Base-by-base conservation (phyloP, 2,888 invertebrate genomes). In the Barypeithes pellucidus region DNA sequence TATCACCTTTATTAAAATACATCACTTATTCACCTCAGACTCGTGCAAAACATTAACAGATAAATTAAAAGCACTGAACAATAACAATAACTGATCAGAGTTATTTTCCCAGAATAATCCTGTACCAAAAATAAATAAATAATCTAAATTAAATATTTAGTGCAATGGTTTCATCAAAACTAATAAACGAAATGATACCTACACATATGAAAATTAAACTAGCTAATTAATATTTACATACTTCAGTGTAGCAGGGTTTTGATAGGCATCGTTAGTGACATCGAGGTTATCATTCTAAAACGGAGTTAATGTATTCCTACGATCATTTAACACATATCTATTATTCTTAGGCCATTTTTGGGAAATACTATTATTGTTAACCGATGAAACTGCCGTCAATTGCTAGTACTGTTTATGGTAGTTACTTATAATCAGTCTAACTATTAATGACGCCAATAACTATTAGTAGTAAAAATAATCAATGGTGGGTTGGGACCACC, bases 161-260 rank as follows among this genome's bases (percentile, higher is more conserved):
- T 16, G n/a, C 29, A 22, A 11, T 43, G 22, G 11, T 50, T 50
- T 18, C 18, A 14, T 47, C 61, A 52, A 24, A 69, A 52, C 47
- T 61, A 69, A 61, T 16, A 69, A 61, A 11, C 36, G 39, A 36
- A 67, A 59, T 59, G 43, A 7, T 60, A 67, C 57, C 43, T n/a
- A 29, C 7, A 29, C 14, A 18, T 11, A 57, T 57, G 1, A 67
- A 67, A 67, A 45, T 67, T 67, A 47, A 60, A 59, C 45, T 59
- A 43, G 59, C 59, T 67, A 67, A 67, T 43, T n/a, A n/a, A 47
- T 45, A 67, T 59, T 43, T 24, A 24, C 24, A 24, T 2, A 14
- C 5, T 36, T 7, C 16, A 57, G 67, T 43, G 59, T 67, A 45
- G 18, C 33, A 67, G 47, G 54, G 33, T 54, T 33, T 57, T 57